Percentiles rank a stretch among this genome's conserved stretches.
phyloP scores from a whole-genome alignment of 2,797 vertebrate genomes.

The Catharus ustulatus region DNA sequence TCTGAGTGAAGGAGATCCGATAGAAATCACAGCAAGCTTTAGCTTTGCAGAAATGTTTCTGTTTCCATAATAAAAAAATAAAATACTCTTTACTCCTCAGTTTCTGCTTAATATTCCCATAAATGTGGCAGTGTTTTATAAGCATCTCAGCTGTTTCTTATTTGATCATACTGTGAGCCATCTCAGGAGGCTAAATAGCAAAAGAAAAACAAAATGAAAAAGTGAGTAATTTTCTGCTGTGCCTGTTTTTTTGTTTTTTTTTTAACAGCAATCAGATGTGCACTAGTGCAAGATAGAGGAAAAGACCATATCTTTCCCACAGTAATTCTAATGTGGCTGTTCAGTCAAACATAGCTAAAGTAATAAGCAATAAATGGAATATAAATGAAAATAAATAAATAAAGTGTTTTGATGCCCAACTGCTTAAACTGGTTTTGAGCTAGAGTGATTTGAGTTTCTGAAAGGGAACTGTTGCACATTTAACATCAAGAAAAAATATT shows the following conservation, averaged over 20 bases:
- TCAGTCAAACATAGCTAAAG: not conserved
- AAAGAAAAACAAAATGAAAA: not conserved
- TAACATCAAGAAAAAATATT: not conserved
- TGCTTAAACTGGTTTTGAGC: not conserved
- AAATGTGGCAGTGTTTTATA: not conserved
- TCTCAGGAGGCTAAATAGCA: not conserved
- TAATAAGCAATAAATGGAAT: not conserved
- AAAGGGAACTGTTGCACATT: not conserved
- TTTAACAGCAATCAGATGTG: not conserved
- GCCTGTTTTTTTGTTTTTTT: not conserved
- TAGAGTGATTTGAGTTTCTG: not conserved
- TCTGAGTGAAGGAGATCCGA: not conserved
- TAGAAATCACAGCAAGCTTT: not conserved
- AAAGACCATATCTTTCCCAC: not conserved
- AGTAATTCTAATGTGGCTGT: not conserved
- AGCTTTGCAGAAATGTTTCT: not conserved
- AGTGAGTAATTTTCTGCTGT: not conserved
- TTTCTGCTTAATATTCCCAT: not conserved
- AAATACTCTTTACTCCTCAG: not conserved
- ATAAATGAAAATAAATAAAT: not conserved
- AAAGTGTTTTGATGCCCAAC: not conserved
- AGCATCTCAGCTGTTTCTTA: not conserved
- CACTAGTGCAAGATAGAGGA: not conserved
- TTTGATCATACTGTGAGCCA: not conserved
- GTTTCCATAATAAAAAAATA: not conserved